A percentile compares a stretch with the other conserved stretches of the same genome.
phyloP scores from a whole-genome alignment of 2,888 invertebrate species.

The Ormia ochracea region DNA sequence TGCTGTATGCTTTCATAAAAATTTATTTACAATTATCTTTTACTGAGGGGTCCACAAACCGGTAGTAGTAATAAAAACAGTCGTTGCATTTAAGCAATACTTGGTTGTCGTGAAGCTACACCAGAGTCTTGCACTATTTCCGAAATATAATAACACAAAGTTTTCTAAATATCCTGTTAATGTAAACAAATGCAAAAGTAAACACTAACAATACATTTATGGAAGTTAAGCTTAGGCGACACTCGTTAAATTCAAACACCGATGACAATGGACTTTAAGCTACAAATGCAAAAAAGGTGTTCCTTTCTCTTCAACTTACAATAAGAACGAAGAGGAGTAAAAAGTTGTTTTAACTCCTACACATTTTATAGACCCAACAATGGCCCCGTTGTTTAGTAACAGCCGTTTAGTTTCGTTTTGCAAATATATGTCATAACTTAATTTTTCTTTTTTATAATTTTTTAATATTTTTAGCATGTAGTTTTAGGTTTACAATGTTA shows the following conservation, averaged over 20 bases:
- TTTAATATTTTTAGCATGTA: too few relatives aligned
- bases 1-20: too few relatives aligned
- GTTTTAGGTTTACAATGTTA: too few relatives aligned
- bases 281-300: background rate
- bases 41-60: too few relatives aligned
- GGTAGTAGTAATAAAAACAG: too few relatives aligned
- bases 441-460: background rate
- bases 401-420: background rate
- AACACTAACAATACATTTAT: background rate
- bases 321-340: background rate
- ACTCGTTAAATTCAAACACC: background rate
- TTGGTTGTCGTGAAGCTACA: too few relatives aligned
- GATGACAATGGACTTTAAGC: background rate
- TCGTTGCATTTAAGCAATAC: too few relatives aligned
- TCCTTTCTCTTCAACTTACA: background rate
- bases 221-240: constrained; percentile 37
- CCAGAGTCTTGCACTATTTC: too few relatives aligned
- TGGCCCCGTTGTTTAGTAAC: constrained; percentile 14
- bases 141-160: background rate
- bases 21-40: too few relatives aligned
- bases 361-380: constrained; percentile 5
- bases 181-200: background rate
- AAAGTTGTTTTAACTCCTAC: background rate
- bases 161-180: background rate
- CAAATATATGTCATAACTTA: constrained; percentile 9